Evolutionary conservation across 2,113 vertebrate species (phyloP).

Genomic region (Ceyx melanurus): DNA sequence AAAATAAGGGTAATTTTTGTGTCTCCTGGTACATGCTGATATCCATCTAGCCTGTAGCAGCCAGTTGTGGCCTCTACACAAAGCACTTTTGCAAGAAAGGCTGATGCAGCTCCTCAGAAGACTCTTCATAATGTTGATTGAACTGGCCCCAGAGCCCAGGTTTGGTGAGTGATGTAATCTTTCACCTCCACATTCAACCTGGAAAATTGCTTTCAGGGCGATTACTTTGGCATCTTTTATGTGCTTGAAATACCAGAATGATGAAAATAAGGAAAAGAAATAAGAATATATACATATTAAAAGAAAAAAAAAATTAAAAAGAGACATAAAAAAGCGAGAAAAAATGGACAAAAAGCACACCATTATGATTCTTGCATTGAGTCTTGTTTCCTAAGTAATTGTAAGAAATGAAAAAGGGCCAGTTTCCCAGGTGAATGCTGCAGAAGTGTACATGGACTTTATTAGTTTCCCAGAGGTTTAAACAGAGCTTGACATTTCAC

Average conservation of each 20-base stretch:
- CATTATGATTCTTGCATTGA: neutral
- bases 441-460: neutral
- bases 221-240: conserved; percentile 21
- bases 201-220: conserved; percentile 40
- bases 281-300: neutral
- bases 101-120: neutral
- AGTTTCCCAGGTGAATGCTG: conserved; percentile 35
- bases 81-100: neutral
- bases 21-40: neutral
- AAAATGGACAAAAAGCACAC: neutral
- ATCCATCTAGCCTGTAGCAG: neutral
- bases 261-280: conserved; percentile 26
- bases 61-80: neutral
- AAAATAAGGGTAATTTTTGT: neutral
- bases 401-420: neutral
- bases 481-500: conserved; percentile 41
- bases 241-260: conserved; percentile 22
- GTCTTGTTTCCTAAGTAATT: conserved; percentile 11
- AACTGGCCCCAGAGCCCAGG: neutral
- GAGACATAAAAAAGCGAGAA: neutral
- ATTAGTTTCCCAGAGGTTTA: conserved; percentile 58
- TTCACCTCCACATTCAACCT: conserved; percentile 33
- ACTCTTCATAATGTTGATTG: neutral
- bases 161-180: conserved; percentile 35
- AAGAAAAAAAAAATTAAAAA: neutral